Base-by-base conservation (phyloP, 53 echinoderm and acorn worm genomes). In the Apostichopus leukothele region DNA sequence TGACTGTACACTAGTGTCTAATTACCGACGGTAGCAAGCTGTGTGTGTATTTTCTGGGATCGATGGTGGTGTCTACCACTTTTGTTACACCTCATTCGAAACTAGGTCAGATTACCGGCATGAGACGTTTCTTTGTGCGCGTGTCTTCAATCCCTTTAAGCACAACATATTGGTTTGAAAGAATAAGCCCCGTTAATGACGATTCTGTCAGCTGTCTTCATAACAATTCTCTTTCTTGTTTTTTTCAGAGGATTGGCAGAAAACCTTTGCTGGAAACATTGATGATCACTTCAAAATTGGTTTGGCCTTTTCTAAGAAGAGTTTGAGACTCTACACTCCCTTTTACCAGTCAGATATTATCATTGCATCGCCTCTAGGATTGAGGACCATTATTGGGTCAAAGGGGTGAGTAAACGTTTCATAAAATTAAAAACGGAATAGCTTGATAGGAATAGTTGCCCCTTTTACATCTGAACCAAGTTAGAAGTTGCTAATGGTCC, bases 251-350 rank as follows among this genome's bases (percentile, higher is more conserved):
- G 98, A 98, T 73, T 98, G 95, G 95, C 95, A 98, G 57, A 83
- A 91, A 10, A 95, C 87, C 20, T 98, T 98, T 90, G 81, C 91
- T 3, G 95, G 98, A 20, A 98, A 98, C 90, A 91, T 90, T 66
- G 98, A 98, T 78, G 98, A 98, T 88, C 98, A 98, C 54, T 98
- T 98, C 90, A 88, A 95, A 79, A 89, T 98, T 26, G 98, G 98
- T 75, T 27, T 98, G 50, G 76, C 92, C 9, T 89, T 98, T 57
- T 93, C 98, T 5, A 89, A 93, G 18, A 97, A 97, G 88, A 88
- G 95, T 89, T 88, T 97, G 60, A 94, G 89, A 89, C 91, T 97
- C 7, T 97, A 97, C 92, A 92, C 98, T 60, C 89, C 93, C 21
- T 97, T 97, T 86, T 97, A 97, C 81, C 85, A 79, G 55, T 94